Percentiles rank a stretch among this genome's conserved stretches.
Evolutionary conservation across 2,888 invertebrate genomes (phyloP).

Genomic region (Leptopterna dolabrata): DNA sequence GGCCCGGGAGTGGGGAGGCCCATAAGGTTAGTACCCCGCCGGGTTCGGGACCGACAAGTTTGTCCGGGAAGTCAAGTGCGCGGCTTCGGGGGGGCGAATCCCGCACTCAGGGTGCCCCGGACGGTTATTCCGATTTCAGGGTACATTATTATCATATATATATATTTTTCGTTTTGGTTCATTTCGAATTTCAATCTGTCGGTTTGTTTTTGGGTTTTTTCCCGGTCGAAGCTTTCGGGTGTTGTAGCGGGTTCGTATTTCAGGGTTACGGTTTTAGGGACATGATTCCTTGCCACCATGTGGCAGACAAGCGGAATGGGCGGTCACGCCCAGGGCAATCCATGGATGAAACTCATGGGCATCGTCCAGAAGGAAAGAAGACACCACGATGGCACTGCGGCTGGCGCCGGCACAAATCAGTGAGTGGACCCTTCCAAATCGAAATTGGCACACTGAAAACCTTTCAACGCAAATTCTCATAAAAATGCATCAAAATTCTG

Average conservation of each 20-base stretch:
- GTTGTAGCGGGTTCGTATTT: background rate
- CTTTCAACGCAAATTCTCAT: no score
- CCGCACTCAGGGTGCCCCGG: background rate
- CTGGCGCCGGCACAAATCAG: conserved; percentile 70
- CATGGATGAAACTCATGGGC: conserved; percentile 86
- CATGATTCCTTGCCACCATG: conserved; percentile 68
- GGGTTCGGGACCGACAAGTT: conserved; percentile 38
- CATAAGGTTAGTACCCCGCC: conserved; percentile 43
- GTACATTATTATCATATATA: background rate
- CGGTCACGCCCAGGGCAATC: conserved; percentile 77
- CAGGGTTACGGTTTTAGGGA: conserved; percentile 19
- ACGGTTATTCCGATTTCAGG: background rate
- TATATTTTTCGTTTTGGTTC: background rate
- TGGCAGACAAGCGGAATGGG: conserved; percentile 83
- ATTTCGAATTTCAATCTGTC: background rate
- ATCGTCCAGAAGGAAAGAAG: conserved; percentile 81
- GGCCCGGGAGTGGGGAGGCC: conserved; percentile 42
- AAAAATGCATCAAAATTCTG: no score
- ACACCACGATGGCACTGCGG: conserved; percentile 65
- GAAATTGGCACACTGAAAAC: no score
- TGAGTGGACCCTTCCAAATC: conserved; percentile 69
- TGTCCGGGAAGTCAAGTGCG: background rate
- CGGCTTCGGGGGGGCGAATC: background rate
- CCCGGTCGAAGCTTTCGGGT: background rate
- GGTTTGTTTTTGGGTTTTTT: background rate